Evolutionary conservation across 92 coral and sea anemone species (phyloP).

Genomic region (Parazoanthus swiftii): DNA sequence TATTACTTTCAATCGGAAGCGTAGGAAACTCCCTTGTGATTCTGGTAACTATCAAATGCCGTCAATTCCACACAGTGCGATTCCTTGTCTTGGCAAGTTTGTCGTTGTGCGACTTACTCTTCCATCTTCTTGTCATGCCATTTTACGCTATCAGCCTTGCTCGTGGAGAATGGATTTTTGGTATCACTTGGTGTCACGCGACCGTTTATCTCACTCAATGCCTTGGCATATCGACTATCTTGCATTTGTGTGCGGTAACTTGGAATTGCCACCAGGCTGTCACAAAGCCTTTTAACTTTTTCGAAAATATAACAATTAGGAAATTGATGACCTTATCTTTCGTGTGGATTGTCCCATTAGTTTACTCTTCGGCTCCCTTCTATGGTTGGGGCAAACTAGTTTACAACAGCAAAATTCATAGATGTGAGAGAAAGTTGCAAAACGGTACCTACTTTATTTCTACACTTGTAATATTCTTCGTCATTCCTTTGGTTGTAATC

Average conservation of each 20-base stretch:
- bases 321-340: not conserved
- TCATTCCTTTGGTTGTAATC: slow-evolving; percentile 2
- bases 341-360: slow-evolving; percentile 12
- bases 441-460: not conserved
- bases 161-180: slow-evolving; percentile 24
- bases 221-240: slow-evolving; percentile 9
- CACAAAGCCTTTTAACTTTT: slow-evolving; percentile 13
- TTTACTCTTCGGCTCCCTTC: not conserved
- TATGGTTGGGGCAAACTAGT: slow-evolving; percentile 22
- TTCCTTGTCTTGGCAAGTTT: slow-evolving; percentile 25
- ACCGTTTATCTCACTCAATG: not conserved
- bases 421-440: slow-evolving; percentile 20
- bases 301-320: not conserved
- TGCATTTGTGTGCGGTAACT: slow-evolving; percentile 7
- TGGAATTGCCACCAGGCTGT: slow-evolving; percentile 23
- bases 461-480: not conserved
- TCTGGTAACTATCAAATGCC: not conserved
- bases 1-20: not conserved
- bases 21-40: slow-evolving; percentile 24
- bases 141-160: slow-evolving; percentile 15
- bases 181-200: slow-evolving; percentile 18
- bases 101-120: slow-evolving; percentile 10
- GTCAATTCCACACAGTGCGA: not conserved
- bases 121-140: slow-evolving; percentile 9
- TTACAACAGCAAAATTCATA: slow-evolving; percentile 1